phyloP scores from a whole-genome alignment of 1,140 invertebrate genomes.

The Trichomalopsis sarcophagae region DNA sequence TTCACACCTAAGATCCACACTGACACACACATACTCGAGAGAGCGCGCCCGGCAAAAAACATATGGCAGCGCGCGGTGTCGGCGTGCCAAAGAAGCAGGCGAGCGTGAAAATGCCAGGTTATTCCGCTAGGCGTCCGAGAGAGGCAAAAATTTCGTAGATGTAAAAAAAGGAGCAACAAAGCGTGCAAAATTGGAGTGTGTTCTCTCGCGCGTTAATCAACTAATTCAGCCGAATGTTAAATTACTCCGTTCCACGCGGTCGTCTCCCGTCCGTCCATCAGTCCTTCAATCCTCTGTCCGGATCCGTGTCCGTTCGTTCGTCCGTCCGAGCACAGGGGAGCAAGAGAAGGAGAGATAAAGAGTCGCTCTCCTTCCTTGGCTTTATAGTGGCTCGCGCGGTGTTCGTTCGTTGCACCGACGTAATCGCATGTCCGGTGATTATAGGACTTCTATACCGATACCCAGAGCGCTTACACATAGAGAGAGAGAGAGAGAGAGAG shows the following conservation, averaged over 20 bases:
- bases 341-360: not conserved
- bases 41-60: not conserved
- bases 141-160: not conserved
- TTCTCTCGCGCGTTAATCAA: conserved; percentile 60
- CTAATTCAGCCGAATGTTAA: conserved; percentile 67
- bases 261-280: conserved; percentile 47
- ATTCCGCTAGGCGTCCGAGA: not conserved
- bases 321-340: not conserved
- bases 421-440: conserved; percentile 66
- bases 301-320: not conserved
- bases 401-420: conserved; percentile 28
- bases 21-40: too few species aligned
- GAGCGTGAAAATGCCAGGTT: conserved; percentile 10
- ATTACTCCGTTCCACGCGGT: conserved; percentile 57
- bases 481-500: not conserved
- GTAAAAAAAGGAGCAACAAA: not conserved
- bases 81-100: not conserved
- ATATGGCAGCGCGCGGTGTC: not conserved
- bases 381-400: not conserved
- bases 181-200: conserved; percentile 44
- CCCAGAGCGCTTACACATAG: not conserved
- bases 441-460: conserved; percentile 61
- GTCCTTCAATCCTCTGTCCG: conserved; percentile 55
- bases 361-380: conserved; percentile 24
- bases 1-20: conserved; percentile 33